phyloP scores from a whole-genome alignment of 2,888 invertebrate genomes.

The Gryllus longicercus region DNA sequence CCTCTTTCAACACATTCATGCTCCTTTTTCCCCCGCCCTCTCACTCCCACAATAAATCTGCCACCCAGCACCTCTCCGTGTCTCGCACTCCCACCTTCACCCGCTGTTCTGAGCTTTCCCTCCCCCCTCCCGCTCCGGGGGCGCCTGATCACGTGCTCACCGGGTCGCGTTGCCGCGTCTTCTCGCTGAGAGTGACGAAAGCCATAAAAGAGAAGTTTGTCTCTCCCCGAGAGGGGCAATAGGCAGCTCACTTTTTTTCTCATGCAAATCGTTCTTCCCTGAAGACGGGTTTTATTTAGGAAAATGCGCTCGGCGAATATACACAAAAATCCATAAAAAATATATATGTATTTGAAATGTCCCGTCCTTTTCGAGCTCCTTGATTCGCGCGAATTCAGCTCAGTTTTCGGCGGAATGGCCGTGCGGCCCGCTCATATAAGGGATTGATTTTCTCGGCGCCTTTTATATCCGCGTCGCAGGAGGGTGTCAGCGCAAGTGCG shows the following conservation, averaged over 20 bases:
- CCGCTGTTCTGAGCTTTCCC: neutral
- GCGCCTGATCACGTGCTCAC: too few relatives aligned
- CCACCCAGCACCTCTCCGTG: neutral
- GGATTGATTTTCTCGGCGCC: neutral
- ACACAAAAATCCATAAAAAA: neutral
- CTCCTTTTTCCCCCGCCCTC: neutral
- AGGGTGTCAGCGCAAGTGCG: neutral
- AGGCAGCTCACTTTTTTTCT: neutral
- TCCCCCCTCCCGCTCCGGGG: too few relatives aligned
- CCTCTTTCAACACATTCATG: neutral
- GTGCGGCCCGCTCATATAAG: neutral
- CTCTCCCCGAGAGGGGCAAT: neutral
- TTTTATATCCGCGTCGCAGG: conserved; percentile 5
- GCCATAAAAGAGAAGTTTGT: neutral
- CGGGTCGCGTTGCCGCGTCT: too few relatives aligned
- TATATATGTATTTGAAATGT: neutral
- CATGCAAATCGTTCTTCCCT: conserved; percentile 6
- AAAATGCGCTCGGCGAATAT: neutral
- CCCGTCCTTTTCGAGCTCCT: neutral
- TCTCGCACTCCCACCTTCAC: neutral
- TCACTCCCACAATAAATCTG: neutral
- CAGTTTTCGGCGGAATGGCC: too few relatives aligned
- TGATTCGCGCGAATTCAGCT: neutral
- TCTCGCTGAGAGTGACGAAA: neutral
- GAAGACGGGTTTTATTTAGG: neutral